Base-by-base conservation (phyloP, 2,888 invertebrate genomes). In the Dugesia japonica region DNA sequence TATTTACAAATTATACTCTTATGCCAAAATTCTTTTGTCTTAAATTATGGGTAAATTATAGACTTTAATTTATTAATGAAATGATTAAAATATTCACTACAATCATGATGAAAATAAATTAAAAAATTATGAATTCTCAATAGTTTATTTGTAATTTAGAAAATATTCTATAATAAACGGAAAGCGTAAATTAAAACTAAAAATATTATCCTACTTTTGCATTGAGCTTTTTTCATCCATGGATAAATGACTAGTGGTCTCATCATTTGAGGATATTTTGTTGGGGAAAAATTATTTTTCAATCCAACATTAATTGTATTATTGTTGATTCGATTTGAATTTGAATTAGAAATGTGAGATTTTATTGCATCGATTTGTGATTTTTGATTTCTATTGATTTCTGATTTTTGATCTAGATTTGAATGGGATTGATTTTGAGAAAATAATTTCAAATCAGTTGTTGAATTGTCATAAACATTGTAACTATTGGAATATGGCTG, bases 141-240 rank as follows among this genome's bases (percentile, higher is more conserved):
- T n/a, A n/a, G n/a, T n/a, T n/a, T n/a, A n/a, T n/a, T n/a, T n/a
- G n/a, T n/a, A n/a, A n/a, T n/a, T n/a, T n/a, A n/a, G n/a, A n/a
- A n/a, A n/a, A n/a, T n/a, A n/a, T n/a, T n/a, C n/a, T n/a, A n/a
- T n/a, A n/a, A n/a, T n/a, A n/a, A n/a, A n/a, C n/a, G n/a, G n/a
- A n/a, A n/a, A n/a, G n/a, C n/a, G n/a, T n/a, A n/a, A n/a, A n/a
- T n/a, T n/a, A n/a, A n/a, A n/a, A n/a, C n/a, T n/a, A n/a, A 56
- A 56, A 72, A 13, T 1, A 4, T 31, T 28, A 23, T 38, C 75
- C 20, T 75, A 75, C 75, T 71, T 75, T 75, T 75, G 75, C 56
- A 42, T 42, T 75, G 75, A 26, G 75, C 75, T 56, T 71, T 42
- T 26, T 75, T 75, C 75, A 75, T 75, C 75, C 75, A 75, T 4